These are phyloP conservation scores for Zygaena filipendulae DNA, from an alignment of 2,888 invertebrate species.

Conservation along the genomic window DNA sequence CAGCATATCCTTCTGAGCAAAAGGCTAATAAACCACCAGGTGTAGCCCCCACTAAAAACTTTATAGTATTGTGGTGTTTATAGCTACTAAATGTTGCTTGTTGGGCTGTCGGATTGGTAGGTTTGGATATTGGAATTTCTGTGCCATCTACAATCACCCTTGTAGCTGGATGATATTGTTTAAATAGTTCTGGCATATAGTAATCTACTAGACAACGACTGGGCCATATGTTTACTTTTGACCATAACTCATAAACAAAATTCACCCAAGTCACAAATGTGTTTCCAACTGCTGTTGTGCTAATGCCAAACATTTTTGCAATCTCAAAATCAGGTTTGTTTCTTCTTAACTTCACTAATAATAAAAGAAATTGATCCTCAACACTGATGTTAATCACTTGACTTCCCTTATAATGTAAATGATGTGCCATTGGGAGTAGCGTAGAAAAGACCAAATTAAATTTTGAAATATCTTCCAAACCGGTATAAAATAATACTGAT, in stretches of 20 bases:
- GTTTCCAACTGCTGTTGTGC: constrained; percentile 10
- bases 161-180: constrained; percentile 6
- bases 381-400: constrained; percentile 3
- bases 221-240: constrained; percentile 11
- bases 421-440: constrained; percentile 7
- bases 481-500: constrained; percentile 8
- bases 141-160: constrained; percentile 15
- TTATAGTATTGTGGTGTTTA: constrained; percentile 16
- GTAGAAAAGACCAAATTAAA: constrained; percentile 7
- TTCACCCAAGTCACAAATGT: constrained; percentile 16
- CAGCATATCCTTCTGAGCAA: constrained; percentile 14
- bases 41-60: constrained; percentile 15
- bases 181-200: constrained; percentile 13
- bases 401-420: constrained; percentile 8
- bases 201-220: constrained; percentile 8
- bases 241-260: constrained; percentile 11
- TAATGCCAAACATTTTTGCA: constrained; percentile 10
- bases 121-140: constrained; percentile 15
- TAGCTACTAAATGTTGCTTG: constrained; percentile 14
- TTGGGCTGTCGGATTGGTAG: constrained; percentile 11
- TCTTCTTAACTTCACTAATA: constrained; percentile 12
- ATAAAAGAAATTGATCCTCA: constrained; percentile 12
- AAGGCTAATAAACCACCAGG: constrained; percentile 16
- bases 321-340: constrained; percentile 12
- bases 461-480: constrained; percentile 5